phyloP scores from a whole-genome alignment of 2,797 vertebrate genomes.

The Falco berigora region DNA sequence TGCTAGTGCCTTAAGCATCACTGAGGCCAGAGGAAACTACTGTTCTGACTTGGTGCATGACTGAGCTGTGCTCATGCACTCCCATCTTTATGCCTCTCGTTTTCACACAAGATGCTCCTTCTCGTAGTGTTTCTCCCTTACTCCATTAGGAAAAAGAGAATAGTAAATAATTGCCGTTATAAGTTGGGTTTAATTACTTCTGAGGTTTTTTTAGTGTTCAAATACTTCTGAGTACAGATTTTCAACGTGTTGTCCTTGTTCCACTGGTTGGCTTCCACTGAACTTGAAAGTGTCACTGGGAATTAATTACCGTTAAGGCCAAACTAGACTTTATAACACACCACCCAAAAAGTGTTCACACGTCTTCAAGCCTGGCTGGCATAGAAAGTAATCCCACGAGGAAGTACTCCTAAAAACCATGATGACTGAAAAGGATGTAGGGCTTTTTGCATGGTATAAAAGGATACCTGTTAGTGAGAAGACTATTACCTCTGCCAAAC shows the following conservation, averaged over 20 bases:
- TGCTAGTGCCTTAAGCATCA: neutral
- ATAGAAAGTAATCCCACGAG: neutral
- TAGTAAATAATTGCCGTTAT: neutral
- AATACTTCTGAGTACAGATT: neutral
- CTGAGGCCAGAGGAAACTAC: neutral
- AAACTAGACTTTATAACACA: neutral
- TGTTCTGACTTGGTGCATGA: fast-evolving
- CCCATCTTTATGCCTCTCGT: neutral
- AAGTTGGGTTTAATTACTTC: neutral
- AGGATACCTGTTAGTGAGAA: neutral
- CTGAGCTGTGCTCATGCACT: neutral
- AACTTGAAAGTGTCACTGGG: neutral
- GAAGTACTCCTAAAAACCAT: neutral
- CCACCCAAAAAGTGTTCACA: neutral
- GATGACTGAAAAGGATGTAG: neutral
- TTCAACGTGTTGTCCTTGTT: neutral
- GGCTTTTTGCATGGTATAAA: neutral
- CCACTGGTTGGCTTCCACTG: neutral
- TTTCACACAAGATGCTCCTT: neutral
- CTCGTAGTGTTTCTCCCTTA: neutral
- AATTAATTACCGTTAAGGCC: neutral
- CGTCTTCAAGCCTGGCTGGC: neutral
- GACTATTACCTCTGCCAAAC: neutral
- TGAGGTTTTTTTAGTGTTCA: neutral
- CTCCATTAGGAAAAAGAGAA: neutral